Evolutionary conservation across 1,140 invertebrate species (phyloP).

Genomic region (Leucophenga varia): DNA sequence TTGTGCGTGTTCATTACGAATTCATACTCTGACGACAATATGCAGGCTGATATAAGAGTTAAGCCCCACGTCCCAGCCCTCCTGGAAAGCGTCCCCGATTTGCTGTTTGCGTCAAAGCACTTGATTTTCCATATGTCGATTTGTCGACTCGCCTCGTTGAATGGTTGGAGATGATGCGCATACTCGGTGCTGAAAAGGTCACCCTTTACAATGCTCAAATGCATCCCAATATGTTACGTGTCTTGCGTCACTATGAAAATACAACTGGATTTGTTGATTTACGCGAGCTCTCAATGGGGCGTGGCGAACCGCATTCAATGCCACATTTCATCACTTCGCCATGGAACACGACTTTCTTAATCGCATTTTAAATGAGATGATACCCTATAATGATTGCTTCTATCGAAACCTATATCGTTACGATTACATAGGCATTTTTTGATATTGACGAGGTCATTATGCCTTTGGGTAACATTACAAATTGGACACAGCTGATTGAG

Average conservation of each 20-base stretch:
- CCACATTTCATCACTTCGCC: slow-evolving; percentile 67
- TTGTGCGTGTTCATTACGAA: slow-evolving; percentile 77
- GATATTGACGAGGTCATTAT: slow-evolving; percentile 84
- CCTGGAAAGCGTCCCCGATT: slow-evolving; percentile 77
- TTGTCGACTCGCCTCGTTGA: slow-evolving; percentile 85
- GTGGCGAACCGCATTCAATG: slow-evolving; percentile 59
- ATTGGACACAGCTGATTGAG: slow-evolving; percentile 46
- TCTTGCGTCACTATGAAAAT: slow-evolving; percentile 59
- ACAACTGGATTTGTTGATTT: slow-evolving; percentile 60
- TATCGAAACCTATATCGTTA: slow-evolving; percentile 77
- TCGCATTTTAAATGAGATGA: slow-evolving; percentile 70
- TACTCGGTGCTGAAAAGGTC: slow-evolving; percentile 86
- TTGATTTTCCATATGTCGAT: slow-evolving; percentile 88
- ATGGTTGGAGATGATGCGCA: slow-evolving; percentile 86
- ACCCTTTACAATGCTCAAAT: slow-evolving; percentile 88
- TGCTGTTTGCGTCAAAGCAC: slow-evolving; percentile 89
- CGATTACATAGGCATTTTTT: slow-evolving; percentile 71
- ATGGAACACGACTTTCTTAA: slow-evolving; percentile 27
- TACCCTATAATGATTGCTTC: slow-evolving; percentile 81
- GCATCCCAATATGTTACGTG: slow-evolving; percentile 85
- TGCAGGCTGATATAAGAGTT: background rate
- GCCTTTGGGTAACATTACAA: slow-evolving; percentile 58
- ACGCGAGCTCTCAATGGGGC: slow-evolving; percentile 68
- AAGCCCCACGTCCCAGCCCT: no score
- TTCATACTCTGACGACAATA: slow-evolving; percentile 35